phyloP scores from a whole-genome alignment of 2,888 invertebrate genomes.

The Synanthedon tipuliformis region DNA sequence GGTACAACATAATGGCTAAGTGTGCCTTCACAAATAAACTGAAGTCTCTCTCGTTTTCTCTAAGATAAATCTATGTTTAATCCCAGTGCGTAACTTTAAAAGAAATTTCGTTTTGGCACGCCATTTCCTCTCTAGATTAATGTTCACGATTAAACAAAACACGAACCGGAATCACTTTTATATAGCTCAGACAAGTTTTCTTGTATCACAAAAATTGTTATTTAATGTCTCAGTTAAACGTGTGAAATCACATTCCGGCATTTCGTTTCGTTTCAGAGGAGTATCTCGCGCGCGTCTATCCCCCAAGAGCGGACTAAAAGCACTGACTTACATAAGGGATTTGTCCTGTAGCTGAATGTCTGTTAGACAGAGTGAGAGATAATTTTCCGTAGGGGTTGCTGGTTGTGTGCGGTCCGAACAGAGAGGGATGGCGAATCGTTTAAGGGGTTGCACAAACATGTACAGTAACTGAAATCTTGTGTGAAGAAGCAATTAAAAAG shows the following conservation, averaged over 20 bases:
- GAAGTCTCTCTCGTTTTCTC: slow-evolving; percentile 34
- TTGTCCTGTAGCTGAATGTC: slow-evolving; percentile 42
- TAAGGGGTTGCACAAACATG: slow-evolving; percentile 32
- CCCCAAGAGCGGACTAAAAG: slow-evolving; percentile 24
- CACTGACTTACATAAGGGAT: slow-evolving; percentile 69
- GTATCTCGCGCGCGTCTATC: slow-evolving; percentile 29
- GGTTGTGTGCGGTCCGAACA: slow-evolving; percentile 27
- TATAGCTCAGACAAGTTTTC: slow-evolving; percentile 27
- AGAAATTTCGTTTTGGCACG: slow-evolving; percentile 31
- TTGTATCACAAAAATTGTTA: slow-evolving; percentile 23
- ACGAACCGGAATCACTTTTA: slow-evolving; percentile 14
- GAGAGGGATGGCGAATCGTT: slow-evolving; percentile 51
- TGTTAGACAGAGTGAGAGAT: slow-evolving; percentile 42
- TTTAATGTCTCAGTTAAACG: slow-evolving; percentile 10
- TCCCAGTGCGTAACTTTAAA: slow-evolving; percentile 37
- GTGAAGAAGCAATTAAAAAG: slow-evolving; percentile 65
- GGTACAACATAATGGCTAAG: slow-evolving; percentile 34
- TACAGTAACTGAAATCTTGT: slow-evolving; percentile 44
- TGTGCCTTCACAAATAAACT: slow-evolving; percentile 36
- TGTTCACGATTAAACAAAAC: slow-evolving; percentile 20
- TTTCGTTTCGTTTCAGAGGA: slow-evolving; percentile 22
- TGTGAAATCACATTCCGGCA: slow-evolving; percentile 18
- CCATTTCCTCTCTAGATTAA: slow-evolving; percentile 30
- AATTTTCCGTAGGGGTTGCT: slow-evolving; percentile 43
- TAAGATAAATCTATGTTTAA: slow-evolving; percentile 39